Conservation (phyloP, 2,113 vertebrate species). For the Protobothrops flavoviridis region DNA sequence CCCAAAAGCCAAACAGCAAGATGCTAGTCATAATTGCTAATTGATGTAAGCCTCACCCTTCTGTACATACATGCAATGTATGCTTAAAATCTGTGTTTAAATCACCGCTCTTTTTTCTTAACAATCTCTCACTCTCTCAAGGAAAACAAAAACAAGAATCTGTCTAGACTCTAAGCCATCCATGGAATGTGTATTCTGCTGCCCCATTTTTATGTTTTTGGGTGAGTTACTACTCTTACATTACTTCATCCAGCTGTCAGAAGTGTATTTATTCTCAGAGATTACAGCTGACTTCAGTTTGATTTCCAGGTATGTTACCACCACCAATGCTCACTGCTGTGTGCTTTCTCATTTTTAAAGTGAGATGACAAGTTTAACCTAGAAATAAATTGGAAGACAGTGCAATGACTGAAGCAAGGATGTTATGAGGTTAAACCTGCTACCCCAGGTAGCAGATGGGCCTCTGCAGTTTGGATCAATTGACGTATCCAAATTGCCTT, state of each 20-base stretch:
- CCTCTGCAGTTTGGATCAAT: neutral
- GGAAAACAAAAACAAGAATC: neutral
- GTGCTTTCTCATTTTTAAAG: neutral
- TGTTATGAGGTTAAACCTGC: neutral
- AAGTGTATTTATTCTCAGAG: neutral
- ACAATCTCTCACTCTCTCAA: neutral
- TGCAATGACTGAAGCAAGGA: neutral
- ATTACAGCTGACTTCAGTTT: neutral
- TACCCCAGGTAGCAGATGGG: neutral
- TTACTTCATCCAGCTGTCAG: neutral
- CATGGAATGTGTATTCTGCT: neutral
- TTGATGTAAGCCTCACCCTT: neutral
- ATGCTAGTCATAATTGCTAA: neutral
- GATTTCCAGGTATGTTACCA: neutral
- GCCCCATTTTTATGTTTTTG: neutral
- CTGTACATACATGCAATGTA: neutral
- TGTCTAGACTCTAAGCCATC: neutral
- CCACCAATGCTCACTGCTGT: neutral
- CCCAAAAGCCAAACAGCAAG: neutral
- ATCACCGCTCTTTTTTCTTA: neutral
- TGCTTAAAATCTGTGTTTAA: neutral
- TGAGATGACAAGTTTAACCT: neutral
- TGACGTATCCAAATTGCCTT: neutral
- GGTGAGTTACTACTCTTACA: neutral
- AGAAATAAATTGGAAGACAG: neutral